A percentile compares a stretch with the other conserved stretches of the same genome.
Evolutionary conservation across 2,797 vertebrate genomes (phyloP).

Genomic region (Rhynchotus rufescens): DNA sequence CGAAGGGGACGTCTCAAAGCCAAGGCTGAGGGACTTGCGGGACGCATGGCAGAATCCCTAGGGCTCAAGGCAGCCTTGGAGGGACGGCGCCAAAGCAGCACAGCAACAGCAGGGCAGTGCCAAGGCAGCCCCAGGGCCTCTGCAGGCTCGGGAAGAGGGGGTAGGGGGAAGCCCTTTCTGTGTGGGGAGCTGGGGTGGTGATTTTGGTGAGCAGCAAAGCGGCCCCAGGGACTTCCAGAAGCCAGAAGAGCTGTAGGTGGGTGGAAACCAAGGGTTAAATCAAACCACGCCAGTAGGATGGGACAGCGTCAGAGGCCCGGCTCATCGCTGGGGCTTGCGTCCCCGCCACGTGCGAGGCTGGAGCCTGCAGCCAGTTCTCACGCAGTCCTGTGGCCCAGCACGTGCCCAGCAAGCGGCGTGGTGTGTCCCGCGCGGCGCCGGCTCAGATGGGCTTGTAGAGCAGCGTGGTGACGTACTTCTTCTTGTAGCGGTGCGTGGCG

Average conservation of each 20-base stretch:
- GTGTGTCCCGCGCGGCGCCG: background rate
- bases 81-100: background rate
- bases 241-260: constrained; percentile 51
- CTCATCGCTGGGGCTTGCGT: background rate
- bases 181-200: background rate
- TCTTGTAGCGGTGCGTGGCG: constrained; percentile 96
- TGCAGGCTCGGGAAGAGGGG: background rate
- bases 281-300: constrained; percentile 28
- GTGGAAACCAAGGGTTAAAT: constrained; percentile 20
- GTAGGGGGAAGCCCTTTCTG: background rate
- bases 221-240: constrained; percentile 28
- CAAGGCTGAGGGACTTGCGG: background rate
- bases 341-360: background rate
- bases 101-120: background rate
- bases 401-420: constrained; percentile 45
- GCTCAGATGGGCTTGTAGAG: constrained; percentile 95
- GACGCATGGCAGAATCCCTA: background rate
- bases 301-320: constrained; percentile 5
- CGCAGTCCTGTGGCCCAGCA: background rate
- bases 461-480: constrained; percentile 96
- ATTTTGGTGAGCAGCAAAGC: constrained; percentile 46
- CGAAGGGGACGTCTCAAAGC: background rate
- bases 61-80: background rate
- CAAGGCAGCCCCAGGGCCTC: background rate
- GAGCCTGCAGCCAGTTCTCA: constrained; percentile 1